phyloP scores from a whole-genome alignment of 2,797 vertebrate species.

The Hemitrygon akajei region DNA sequence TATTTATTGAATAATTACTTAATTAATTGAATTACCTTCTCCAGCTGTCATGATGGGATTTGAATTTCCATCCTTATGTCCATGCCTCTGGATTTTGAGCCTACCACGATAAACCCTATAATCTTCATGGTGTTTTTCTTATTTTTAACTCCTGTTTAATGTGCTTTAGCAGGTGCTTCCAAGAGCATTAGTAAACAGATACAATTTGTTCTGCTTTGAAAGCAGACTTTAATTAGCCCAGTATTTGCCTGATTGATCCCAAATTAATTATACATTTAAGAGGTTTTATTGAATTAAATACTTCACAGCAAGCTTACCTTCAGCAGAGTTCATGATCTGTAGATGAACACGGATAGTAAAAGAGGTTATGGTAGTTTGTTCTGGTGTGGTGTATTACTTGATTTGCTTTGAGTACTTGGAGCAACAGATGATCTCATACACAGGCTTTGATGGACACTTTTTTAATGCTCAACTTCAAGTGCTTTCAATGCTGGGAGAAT shows the following conservation, averaged over 20 bases:
- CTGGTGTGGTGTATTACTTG: not conserved
- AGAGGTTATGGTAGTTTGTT: not conserved
- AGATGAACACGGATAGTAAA: not conserved
- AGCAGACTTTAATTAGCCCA: not conserved
- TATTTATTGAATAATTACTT: too few species aligned
- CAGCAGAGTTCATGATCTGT: not conserved
- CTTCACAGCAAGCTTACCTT: not conserved
- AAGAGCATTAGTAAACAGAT: not conserved
- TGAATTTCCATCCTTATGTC: too few species aligned
- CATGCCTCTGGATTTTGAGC: too few species aligned
- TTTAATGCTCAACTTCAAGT: not conserved
- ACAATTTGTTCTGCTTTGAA: not conserved
- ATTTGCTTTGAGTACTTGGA: not conserved
- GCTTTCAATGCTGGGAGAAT: not conserved
- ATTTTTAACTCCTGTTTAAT: conserved; percentile 13
- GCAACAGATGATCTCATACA: not conserved
- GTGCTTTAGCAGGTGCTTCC: not conserved
- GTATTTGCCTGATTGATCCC: not conserved
- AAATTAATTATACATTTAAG: not conserved
- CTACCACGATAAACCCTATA: too few species aligned
- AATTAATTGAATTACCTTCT: too few species aligned
- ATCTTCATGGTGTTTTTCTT: not conserved
- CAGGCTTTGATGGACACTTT: not conserved
- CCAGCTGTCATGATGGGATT: too few species aligned
- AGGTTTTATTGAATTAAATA: not conserved